phyloP scores from a whole-genome alignment of 2,888 invertebrate genomes.

The Nudaria mundana region DNA sequence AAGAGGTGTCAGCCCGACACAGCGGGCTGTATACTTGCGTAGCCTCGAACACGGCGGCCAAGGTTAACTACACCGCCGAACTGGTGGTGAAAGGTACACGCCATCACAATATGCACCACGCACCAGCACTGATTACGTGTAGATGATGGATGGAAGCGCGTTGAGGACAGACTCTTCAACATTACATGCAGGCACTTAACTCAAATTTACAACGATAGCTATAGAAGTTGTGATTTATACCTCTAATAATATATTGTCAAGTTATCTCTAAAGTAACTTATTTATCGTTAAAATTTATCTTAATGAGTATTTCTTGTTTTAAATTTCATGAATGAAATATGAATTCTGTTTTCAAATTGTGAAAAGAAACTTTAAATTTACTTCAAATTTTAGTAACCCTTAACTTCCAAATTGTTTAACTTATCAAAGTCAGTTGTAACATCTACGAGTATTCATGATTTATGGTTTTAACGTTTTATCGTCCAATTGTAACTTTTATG shows the following conservation, averaged over 20 bases:
- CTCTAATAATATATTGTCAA: no score
- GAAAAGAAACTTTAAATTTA: constrained; percentile 5
- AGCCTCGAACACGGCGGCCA: constrained; percentile 87
- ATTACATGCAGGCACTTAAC: neutral
- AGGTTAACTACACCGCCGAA: constrained; percentile 87
- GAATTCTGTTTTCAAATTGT: constrained; percentile 8
- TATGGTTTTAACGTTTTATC: constrained; percentile 6
- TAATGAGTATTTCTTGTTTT: constrained; percentile 1
- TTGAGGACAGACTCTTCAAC: neutral
- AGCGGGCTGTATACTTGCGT: constrained; percentile 88
- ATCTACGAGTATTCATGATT: constrained; percentile 12
- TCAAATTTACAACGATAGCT: no score
- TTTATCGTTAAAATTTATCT: neutral
- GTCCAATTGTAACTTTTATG: constrained; percentile 2
- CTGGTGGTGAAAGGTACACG: constrained; percentile 87
- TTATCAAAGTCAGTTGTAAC: constrained; percentile 12
- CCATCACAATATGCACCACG: constrained; percentile 39
- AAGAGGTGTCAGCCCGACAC: constrained; percentile 86
- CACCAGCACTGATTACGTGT: constrained; percentile 36
- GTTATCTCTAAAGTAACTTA: neutral
- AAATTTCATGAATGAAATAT: constrained; percentile 5
- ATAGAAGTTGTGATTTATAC: no score
- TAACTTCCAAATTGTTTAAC: constrained; percentile 10
- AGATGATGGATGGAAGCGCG: constrained; percentile 22
- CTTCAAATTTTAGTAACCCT: constrained; percentile 9